phyloP scores from a whole-genome alignment of 2,888 invertebrate species.

The Melanotus villosus region DNA sequence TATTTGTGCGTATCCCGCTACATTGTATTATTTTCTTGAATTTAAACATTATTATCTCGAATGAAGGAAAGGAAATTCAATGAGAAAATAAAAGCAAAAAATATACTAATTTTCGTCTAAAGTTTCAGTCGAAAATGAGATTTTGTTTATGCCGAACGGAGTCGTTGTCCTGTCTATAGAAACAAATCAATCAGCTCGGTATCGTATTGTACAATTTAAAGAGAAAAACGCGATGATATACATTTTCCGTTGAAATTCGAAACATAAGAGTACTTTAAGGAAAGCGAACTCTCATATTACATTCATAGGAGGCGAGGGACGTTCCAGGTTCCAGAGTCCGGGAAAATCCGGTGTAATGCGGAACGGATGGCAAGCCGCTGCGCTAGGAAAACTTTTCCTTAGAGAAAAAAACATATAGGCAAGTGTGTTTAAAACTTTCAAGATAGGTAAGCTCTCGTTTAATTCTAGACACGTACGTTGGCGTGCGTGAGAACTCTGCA shows the following conservation, averaged over 20 bases:
- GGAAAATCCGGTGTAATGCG: conserved; percentile 24
- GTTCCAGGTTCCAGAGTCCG: conserved; percentile 2
- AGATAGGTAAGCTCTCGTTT: conserved; percentile 25
- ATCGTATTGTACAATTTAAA: not conserved
- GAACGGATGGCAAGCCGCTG: conserved; percentile 16
- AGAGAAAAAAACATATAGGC: conserved; percentile 25
- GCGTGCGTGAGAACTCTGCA: conserved; percentile 26
- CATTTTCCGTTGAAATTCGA: conserved; percentile 19
- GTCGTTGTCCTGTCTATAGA: no score
- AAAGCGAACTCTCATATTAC: conserved; percentile 26
- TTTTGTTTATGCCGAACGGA: no score
- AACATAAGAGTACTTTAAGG: conserved; percentile 27
- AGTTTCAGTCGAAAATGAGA: no score
- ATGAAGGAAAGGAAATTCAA: no score
- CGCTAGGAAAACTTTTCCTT: conserved; percentile 22
- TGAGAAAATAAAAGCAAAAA: no score
- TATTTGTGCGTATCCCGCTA: no score
- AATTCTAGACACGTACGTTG: conserved; percentile 23
- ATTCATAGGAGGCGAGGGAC: conserved; percentile 32
- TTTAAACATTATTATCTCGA: no score
- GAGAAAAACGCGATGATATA: not conserved
- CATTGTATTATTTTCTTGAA: no score
- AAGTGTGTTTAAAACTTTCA: conserved; percentile 28
- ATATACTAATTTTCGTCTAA: no score
- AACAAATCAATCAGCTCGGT: not conserved